These are phyloP conservation scores for Cremastinae sp. DNA, from an alignment of 2,888 invertebrate genomes.

Conservation along the genomic window DNA sequence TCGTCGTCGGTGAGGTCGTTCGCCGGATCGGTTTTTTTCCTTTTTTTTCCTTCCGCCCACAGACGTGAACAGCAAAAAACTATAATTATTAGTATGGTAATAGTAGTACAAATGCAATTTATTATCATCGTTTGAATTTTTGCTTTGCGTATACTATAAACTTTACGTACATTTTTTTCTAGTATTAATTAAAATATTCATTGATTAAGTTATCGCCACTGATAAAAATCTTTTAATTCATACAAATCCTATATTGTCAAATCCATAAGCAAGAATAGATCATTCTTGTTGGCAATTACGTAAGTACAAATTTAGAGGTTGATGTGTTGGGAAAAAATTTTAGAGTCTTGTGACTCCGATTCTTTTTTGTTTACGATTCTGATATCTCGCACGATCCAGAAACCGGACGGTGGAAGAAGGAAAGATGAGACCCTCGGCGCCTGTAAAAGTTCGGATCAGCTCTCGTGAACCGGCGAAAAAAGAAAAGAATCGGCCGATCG, in stretches of 20 bases:
- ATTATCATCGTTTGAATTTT: no score
- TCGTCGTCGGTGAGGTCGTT: conserved; percentile 36
- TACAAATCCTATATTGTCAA: neutral
- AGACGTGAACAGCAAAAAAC: no score
- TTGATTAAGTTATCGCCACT: no score
- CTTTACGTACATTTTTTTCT: no score
- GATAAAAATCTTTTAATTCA: no score
- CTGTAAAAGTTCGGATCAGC: conserved; percentile 37
- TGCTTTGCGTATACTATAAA: no score
- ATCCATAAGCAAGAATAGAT: conserved; percentile 16
- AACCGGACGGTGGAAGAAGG: neutral
- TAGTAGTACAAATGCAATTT: no score
- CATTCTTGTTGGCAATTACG: conserved; percentile 69
- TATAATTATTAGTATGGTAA: no score
- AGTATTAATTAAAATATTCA: no score
- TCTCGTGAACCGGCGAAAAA: conserved; percentile 23
- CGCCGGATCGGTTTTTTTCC: conserved; percentile 10
- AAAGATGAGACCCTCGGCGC: conserved; percentile 36
- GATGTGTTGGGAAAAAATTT: conserved; percentile 54
- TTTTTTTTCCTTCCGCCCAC: conserved; percentile 25
- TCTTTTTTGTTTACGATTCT: conserved; percentile 48
- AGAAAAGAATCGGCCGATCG: conserved; percentile 30
- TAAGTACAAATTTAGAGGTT: conserved; percentile 62
- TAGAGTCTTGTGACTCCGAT: conserved; percentile 28
- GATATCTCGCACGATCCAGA: conserved; percentile 20